Evolutionary conservation across 2,113 vertebrate species (phyloP).

Genomic region (Ondatra zibethicus): DNA sequence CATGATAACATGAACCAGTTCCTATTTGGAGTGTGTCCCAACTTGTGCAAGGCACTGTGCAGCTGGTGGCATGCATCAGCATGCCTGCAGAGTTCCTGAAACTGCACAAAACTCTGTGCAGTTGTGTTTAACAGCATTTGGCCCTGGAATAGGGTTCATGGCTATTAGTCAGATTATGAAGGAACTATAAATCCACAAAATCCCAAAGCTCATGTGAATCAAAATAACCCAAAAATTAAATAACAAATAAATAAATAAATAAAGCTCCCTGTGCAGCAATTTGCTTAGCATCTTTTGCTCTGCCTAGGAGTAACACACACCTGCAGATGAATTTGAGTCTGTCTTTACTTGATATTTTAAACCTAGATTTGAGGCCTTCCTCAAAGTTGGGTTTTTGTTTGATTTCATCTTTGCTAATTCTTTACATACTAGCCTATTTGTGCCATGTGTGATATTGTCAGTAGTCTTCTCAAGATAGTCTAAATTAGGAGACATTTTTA

Average conservation of each 20-base stretch:
- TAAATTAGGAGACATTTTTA: conserved; percentile 64
- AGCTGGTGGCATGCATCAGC: not conserved
- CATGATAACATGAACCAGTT: not conserved
- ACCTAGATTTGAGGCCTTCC: conserved; percentile 59
- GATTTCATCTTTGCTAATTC: conserved; percentile 60
- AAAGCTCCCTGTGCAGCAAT: conserved; percentile 2
- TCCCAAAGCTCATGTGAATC: not conserved
- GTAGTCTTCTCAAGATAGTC: conserved; percentile 66
- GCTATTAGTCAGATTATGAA: not conserved
- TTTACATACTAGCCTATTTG: conserved; percentile 71
- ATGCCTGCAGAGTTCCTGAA: not conserved
- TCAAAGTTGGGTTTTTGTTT: conserved; percentile 55
- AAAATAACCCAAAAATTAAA: conserved; percentile 33
- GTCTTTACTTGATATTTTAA: conserved; percentile 47
- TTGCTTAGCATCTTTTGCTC: not conserved
- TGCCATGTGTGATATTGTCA: conserved; percentile 70
- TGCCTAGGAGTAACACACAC: not conserved
- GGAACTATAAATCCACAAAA: not conserved
- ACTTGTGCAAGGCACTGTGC: not conserved
- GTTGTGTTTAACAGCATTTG: not conserved
- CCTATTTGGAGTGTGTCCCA: not conserved
- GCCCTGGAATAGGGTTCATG: not conserved
- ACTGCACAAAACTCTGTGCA: not conserved
- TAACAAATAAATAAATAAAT: no score
- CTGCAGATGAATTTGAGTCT: not conserved